Conservation (phyloP, 2,797 vertebrate genomes). For the Poeciliopsis gracilis region DNA sequence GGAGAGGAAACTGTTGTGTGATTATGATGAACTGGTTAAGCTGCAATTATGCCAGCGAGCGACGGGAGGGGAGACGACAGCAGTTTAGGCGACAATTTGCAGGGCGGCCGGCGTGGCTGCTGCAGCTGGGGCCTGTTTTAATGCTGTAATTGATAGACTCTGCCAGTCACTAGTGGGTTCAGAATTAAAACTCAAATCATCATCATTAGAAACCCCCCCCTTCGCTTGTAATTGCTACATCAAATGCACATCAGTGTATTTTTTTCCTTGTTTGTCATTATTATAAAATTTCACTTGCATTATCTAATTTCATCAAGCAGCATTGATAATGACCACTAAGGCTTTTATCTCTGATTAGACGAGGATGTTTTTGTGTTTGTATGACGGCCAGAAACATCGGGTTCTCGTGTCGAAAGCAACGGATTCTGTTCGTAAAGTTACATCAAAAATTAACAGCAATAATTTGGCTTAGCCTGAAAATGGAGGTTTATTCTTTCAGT, state of each 20-base stretch:
- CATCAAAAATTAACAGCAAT: no score
- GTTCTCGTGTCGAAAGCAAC: slow-evolving; percentile 24
- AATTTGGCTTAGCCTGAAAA: no score
- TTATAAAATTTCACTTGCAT: slow-evolving; percentile 75
- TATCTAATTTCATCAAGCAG: slow-evolving; percentile 76
- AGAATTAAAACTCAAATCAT: slow-evolving; percentile 92
- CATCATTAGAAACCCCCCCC: slow-evolving; percentile 79
- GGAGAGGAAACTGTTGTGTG: slow-evolving; percentile 63
- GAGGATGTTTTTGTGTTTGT: slow-evolving; percentile 15
- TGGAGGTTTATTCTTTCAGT: no score
- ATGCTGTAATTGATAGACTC: slow-evolving; percentile 91
- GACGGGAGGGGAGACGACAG: slow-evolving; percentile 86
- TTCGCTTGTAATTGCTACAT: slow-evolving; percentile 76
- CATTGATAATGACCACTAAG: slow-evolving; percentile 32
- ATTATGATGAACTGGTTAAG: slow-evolving; percentile 84
- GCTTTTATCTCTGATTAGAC: slow-evolving; percentile 26
- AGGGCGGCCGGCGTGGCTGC: slow-evolving; percentile 78
- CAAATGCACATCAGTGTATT: slow-evolving; percentile 72
- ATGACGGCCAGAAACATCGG: not conserved
- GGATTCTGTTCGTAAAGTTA: no score
- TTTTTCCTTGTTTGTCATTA: slow-evolving; percentile 82
- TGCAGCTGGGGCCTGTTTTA: slow-evolving; percentile 88
- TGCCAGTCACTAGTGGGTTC: slow-evolving; percentile 91
- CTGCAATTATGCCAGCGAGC: slow-evolving; percentile 86
- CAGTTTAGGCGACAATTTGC: slow-evolving; percentile 88